Base-by-base conservation (phyloP, 2,113 vertebrate genomes). In the Clinocottus analis region DNA sequence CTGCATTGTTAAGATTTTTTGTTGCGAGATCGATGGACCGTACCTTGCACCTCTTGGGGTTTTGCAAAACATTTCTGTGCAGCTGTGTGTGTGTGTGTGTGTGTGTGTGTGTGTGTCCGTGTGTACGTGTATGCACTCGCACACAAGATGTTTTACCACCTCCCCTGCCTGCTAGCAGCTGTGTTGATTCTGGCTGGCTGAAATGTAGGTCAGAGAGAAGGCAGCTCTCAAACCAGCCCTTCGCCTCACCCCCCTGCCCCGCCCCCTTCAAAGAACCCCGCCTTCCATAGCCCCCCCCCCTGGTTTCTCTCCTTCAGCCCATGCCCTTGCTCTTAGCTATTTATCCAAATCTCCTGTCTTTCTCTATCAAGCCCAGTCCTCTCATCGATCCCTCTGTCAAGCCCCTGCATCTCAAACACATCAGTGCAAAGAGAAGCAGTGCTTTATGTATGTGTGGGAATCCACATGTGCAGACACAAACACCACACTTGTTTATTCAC, bases 181-280 rank as follows among this genome's bases (percentile, higher is more conserved):
- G 65, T 87, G 82, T 83, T 89, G 84, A 89, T 78, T 87, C 80
- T 91, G 88, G 60, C 84, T 82, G 77, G 79, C 68, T 85, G 70
- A 84, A 92, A 94, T 93, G 88, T 92, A 91, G 92, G 92, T 92
- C 93, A 93, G 58, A 79, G 83, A 82, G 59, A 78, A 77, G 72
- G 45, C 70, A 73, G 79, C 70, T 64, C 82, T 69, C 65, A 74
- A 83, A 69, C 63, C 31, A 43, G 61, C 55, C 51, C 31, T 37
- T 58, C 63, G 58, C 25, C 66, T 67, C 69, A 14, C 39, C 64
- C 39, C 39, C 41, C 45, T 51, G 39, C 47, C 70, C 81, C 63
- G 2, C 77, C 67, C 63, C 39, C 29, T n/a, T 55, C 11, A 85
- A 56, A 64, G 83, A 60, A 64, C 66, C 75, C 72, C 37, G 5